Evolutionary conservation across 2,888 invertebrate genomes (phyloP), one percentile per base, ranked within the genome.

Genomic region (Nomada fabriciana): DNA sequence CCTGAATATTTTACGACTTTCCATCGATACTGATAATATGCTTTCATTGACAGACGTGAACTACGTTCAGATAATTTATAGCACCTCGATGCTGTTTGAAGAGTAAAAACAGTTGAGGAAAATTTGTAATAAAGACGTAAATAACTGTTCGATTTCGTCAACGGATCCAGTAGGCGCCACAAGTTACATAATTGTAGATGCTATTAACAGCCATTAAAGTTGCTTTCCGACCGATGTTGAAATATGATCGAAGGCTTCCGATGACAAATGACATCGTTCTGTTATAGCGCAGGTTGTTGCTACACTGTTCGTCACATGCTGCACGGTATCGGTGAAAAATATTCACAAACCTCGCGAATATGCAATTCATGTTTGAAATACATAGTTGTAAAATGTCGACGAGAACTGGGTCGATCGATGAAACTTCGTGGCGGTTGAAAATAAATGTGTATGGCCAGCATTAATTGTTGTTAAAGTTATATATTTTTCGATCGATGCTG

Each of bases 331-430:
- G 18, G 36, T 15, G 20, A 36, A 43, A 18, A 59, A 59, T 72
- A 50, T 74, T 59, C 47, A 50, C 59, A 65, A n/a, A 50, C 29
- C 4, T 57, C n/a, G 10, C n/a, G n/a, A 23, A 63, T 53, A 53
- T 13, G 43, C 59, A 42, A 36, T 36, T 7, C 7, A 7, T 36
- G 36, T 36, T 29, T 7, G 29, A 29, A 29, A 5, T 29, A 5
- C 29, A 29, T 5, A 7, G 29, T 29, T 36, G 36, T 36, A 36
- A 36, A 36, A 36, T 36, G 36, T 36, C 36, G 36, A 36, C 36
- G 36, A 5, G 36, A 36, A 36, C 36, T 5, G 7, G 36, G 36
- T 36, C 36, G 36, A 36, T 36, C 36, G 36, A 36, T 36, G 36
- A 5, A 36, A 36, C 36, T 36, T 5, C 36, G 36, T 36, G 36